Conservation (phyloP, 1,140 invertebrate genomes). For the Diploscapter pachys region DNA sequence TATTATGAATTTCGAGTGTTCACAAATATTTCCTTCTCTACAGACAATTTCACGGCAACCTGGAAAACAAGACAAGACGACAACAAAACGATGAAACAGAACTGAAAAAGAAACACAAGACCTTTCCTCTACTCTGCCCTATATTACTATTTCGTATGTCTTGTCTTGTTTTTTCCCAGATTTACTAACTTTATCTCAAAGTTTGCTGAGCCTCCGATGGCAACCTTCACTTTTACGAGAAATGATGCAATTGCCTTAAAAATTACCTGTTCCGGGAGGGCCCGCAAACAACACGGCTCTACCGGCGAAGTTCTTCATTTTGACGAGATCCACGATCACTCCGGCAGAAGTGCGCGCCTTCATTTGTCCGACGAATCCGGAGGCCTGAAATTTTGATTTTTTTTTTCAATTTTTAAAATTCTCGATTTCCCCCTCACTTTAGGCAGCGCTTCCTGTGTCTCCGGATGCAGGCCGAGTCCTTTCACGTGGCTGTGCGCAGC, state of each 20-base stretch:
- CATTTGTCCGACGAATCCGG: conserved; percentile 92
- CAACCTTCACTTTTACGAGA: too few relatives aligned
- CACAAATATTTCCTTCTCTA: conserved; percentile 5
- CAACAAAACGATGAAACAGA: too few relatives aligned
- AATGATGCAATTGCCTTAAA: neutral
- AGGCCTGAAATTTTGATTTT: conserved; percentile 72
- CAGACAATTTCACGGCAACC: too few relatives aligned
- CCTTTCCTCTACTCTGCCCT: too few relatives aligned
- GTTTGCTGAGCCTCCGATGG: too few relatives aligned
- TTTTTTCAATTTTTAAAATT: neutral
- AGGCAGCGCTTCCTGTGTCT: conserved; percentile 44
- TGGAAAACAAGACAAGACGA: too few relatives aligned
- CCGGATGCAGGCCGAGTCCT: conserved; percentile 50
- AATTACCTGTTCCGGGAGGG: conserved; percentile 93
- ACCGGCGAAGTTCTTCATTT: conserved; percentile 95
- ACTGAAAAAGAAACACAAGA: too few relatives aligned
- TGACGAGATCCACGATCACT: conserved; percentile 92
- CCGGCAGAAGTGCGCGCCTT: conserved; percentile 92
- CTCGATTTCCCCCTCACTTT: conserved; percentile 12
- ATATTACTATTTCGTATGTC: neutral
- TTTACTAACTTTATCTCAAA: too few relatives aligned
- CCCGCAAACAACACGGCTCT: conserved; percentile 89
- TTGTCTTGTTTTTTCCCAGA: neutral
- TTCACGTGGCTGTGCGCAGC: conserved; percentile 58
- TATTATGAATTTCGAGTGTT: conserved; percentile 19